These are phyloP conservation scores for Dipus sagitta DNA, from an alignment of 2,797 vertebrate species.

Conservation along the genomic window DNA sequence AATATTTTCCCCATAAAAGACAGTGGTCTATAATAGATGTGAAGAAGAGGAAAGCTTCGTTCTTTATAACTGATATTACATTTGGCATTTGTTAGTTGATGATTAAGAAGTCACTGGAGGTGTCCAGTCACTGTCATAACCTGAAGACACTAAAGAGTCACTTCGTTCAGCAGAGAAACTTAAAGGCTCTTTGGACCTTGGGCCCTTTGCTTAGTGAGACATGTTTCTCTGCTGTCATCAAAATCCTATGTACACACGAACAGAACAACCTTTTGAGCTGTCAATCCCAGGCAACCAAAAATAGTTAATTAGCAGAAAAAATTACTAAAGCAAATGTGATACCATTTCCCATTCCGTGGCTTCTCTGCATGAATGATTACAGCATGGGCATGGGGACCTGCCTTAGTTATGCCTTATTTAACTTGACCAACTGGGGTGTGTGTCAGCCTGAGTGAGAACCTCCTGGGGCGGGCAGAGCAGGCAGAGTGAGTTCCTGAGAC, in stretches of 20 bases:
- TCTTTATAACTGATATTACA: neutral
- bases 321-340: slow-evolving; percentile 71
- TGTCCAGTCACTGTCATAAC: neutral
- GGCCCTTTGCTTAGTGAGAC: slow-evolving; percentile 33
- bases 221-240: slow-evolving; percentile 35
- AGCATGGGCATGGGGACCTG: neutral
- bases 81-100: neutral
- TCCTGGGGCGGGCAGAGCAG: neutral
- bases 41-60: neutral
- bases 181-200: neutral
- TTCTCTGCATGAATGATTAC: slow-evolving; percentile 70
- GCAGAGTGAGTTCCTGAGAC: slow-evolving; percentile 37
- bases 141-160: neutral
- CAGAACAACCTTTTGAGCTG: slow-evolving; percentile 54
- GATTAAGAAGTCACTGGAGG: slow-evolving; percentile 37
- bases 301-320: slow-evolving; percentile 82
- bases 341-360: slow-evolving; percentile 6
- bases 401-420: slow-evolving; percentile 77
- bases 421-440: slow-evolving; percentile 47
- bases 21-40: neutral
- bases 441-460: slow-evolving; percentile 65
- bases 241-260: neutral
- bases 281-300: slow-evolving; percentile 70
- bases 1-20: neutral
- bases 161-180: slow-evolving; percentile 26